Conservation (phyloP, 2,888 invertebrate genomes). For the Drosophila mayaguana region DNA sequence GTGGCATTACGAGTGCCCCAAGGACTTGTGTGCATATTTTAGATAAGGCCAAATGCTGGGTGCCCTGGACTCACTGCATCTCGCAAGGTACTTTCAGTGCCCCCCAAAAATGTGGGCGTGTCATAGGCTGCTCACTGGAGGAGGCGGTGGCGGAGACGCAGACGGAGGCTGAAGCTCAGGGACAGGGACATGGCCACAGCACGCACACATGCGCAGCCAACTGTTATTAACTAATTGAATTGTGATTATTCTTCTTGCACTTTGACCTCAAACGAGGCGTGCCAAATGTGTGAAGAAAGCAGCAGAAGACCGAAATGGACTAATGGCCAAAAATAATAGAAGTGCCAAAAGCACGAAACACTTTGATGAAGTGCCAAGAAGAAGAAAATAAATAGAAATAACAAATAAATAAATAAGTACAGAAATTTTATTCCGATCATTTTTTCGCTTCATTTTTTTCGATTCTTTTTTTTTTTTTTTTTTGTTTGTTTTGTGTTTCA, state of each 20-base stretch:
- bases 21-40: constrained; percentile 77
- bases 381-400: background rate
- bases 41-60: constrained; percentile 79
- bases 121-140: constrained; percentile 5
- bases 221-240: constrained; percentile 76
- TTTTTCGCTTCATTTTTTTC: constrained; percentile 25
- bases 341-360: constrained; percentile 70
- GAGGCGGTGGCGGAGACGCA: constrained; percentile 25
- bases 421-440: constrained; percentile 23
- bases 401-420: background rate
- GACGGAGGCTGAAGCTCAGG: constrained; percentile 46
- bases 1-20: constrained; percentile 68
- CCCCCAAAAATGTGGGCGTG: constrained; percentile 42
- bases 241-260: constrained; percentile 60
- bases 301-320: constrained; percentile 4
- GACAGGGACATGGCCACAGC: constrained; percentile 66
- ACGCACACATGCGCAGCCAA: constrained; percentile 70
- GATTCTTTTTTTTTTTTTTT: no score
- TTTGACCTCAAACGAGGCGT: constrained; percentile 68
- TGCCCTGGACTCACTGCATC: constrained; percentile 50
- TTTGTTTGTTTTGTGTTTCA: background rate
- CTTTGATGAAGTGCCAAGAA: constrained; percentile 36
- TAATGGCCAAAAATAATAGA: constrained; percentile 56
- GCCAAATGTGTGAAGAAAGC: constrained; percentile 7
- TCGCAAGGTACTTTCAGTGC: constrained; percentile 41